Evolutionary conservation across 2,113 vertebrate species (phyloP), one percentile per base, ranked within the genome.

Genomic region (Oryzias woworae): DNA sequence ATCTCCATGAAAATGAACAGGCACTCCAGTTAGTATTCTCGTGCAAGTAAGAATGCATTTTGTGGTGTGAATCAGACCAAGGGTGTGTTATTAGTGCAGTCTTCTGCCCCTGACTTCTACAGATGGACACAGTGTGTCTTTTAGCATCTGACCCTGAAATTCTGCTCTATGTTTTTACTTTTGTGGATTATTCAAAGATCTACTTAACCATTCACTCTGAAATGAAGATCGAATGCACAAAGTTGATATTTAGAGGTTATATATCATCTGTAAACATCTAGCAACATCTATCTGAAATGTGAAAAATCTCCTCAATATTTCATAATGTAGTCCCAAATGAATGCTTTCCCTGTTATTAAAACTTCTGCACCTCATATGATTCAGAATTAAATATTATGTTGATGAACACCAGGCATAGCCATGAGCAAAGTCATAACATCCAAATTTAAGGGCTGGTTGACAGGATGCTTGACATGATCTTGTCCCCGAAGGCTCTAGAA

Each of bases 401-500:
- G 68, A 83, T 78, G 61, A 78, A 50, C 15, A 66, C 41, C 54
- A 66, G 67, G 75, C 67, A 62, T 58, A 51, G 81, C 86, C 77
- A 57, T n/a, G 1, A 84, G 83, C 81, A 79, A 78, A 77, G 66
- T 74, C 62, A 67, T 58, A 57, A 78, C 63, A 76, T 66, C 70
- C 62, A 77, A 73, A 77, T 78, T 61, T 78, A 78, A 82, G 53
- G n/a, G 28, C 16, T 56, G 17, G 52, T 66, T 77, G 79, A 75
- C 75, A 79, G 68, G 59, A 52, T 62, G 20, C 62, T 55, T 84
- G 83, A 81, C 86, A 66, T 66, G 62, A 79, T 79, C 62, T 69
- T 75, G 82, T 85, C 73, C 77, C 77, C 52, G 14, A 72, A 60
- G 80, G 75, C 75, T 70, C 24, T 55, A 41, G 12, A 67, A 61